Conservation (phyloP, 2,797 vertebrate genomes). For the Trematocara caparti region DNA sequence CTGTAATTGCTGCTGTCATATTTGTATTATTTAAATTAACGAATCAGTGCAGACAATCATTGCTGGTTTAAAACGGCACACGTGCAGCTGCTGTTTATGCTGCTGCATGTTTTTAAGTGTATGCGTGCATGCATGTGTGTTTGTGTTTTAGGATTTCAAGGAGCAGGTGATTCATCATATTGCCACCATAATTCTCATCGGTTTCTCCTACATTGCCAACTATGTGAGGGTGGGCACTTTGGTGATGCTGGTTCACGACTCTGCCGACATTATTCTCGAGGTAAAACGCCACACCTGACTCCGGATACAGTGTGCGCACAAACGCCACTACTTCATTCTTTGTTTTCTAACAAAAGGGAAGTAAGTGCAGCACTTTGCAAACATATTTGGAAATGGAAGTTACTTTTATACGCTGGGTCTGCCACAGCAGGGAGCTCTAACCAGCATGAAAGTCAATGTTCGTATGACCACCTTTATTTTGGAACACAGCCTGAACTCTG, state of each 20-base stretch:
- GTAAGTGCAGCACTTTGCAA: neutral
- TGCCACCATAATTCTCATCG: conserved; percentile 81
- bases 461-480: neutral
- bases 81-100: neutral
- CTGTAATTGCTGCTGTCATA: neutral
- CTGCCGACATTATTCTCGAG: conserved; percentile 84
- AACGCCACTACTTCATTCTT: neutral
- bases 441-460: neutral
- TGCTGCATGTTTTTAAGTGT: neutral
- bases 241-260: conserved; percentile 86
- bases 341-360: neutral
- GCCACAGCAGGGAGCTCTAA: neutral
- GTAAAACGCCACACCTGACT: conserved; percentile 52
- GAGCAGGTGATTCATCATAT: conserved; percentile 87
- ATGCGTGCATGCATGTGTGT: fast-evolving
- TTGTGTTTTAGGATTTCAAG: conserved; percentile 81
- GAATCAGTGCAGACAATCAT: neutral
- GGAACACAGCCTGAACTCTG: neutral
- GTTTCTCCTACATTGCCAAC: conserved; percentile 85
- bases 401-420: neutral
- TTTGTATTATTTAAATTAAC: neutral
- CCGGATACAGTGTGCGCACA: neutral
- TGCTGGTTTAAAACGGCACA: neutral
- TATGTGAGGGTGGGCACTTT: conserved; percentile 80
- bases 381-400: neutral